These are phyloP conservation scores for Rhopalosiphum padi DNA, from an alignment of 1,140 invertebrate genomes.

Conservation along the genomic window DNA sequence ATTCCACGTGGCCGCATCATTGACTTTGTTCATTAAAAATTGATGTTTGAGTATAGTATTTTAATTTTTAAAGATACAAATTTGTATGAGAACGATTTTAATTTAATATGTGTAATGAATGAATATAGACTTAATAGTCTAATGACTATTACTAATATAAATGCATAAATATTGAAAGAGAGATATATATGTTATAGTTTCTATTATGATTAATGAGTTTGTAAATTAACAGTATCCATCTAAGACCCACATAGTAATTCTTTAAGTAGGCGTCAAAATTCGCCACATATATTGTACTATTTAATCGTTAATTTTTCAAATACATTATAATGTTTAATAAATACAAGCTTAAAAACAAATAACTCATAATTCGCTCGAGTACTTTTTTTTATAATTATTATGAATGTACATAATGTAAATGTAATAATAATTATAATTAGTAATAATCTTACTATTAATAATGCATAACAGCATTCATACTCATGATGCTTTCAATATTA, in stretches of 20 bases:
- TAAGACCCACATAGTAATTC: not conserved
- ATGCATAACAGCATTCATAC: not conserved
- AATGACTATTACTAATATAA: not conserved
- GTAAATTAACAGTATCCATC: not conserved
- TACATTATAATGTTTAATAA: not conserved
- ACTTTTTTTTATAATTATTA: not conserved
- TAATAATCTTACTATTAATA: not conserved
- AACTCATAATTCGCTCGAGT: not conserved
- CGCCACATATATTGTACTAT: not conserved
- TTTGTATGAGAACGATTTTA: not conserved
- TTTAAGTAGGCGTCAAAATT: not conserved
- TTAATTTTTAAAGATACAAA: not conserved
- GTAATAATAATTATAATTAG: not conserved
- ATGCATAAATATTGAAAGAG: not conserved
- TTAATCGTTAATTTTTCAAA: conserved; percentile 13
- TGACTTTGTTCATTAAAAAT: not conserved
- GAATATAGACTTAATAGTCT: not conserved
- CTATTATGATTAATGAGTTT: conserved; percentile 29
- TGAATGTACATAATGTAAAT: not conserved
- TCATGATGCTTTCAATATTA: not conserved
- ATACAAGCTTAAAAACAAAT: not conserved
- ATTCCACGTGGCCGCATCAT: not conserved
- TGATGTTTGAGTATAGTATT: not conserved
- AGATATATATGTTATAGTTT: not conserved
- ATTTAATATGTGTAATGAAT: conserved; percentile 1